A percentile compares a stretch with the other conserved stretches of the same genome.
Evolutionary conservation across 2,797 vertebrate species (phyloP).

Genomic region (Myoxocephalus aenaeus): DNA sequence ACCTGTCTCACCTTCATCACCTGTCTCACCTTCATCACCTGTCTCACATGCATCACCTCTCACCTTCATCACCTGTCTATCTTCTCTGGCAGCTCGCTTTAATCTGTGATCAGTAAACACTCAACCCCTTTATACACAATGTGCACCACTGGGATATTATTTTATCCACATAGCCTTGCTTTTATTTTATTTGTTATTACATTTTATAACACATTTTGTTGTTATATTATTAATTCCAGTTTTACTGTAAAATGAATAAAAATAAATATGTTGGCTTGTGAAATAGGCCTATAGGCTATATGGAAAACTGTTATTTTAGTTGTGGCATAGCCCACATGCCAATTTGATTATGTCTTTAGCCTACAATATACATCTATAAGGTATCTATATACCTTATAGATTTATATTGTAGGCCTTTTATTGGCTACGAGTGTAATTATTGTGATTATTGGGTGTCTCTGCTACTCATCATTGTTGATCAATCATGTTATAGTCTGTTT

Average conservation of each 20-base stretch:
- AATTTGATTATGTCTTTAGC: background rate
- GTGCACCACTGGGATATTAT: background rate
- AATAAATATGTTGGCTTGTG: background rate
- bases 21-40: background rate
- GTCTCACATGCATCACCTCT: background rate
- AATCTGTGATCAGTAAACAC: slow-evolving; percentile 1
- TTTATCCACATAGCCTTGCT: background rate
- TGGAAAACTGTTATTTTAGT: background rate
- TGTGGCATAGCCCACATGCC: background rate
- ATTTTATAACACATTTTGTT: background rate
- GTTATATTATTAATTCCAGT: background rate
- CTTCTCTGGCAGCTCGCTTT: background rate
- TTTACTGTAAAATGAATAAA: background rate
- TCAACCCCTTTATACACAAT: background rate
- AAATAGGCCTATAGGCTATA: background rate
- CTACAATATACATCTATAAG: background rate
- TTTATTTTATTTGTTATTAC: background rate
- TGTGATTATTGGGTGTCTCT: background rate
- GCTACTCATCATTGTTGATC: background rate
- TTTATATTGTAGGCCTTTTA: no score
- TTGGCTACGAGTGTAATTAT: background rate
- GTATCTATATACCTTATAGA: background rate
- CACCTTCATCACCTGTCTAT: background rate
- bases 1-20: background rate
- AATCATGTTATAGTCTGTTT: background rate